Evolutionary conservation across 1,140 invertebrate species (phyloP).

Genomic region (Calephelis nemesis): DNA sequence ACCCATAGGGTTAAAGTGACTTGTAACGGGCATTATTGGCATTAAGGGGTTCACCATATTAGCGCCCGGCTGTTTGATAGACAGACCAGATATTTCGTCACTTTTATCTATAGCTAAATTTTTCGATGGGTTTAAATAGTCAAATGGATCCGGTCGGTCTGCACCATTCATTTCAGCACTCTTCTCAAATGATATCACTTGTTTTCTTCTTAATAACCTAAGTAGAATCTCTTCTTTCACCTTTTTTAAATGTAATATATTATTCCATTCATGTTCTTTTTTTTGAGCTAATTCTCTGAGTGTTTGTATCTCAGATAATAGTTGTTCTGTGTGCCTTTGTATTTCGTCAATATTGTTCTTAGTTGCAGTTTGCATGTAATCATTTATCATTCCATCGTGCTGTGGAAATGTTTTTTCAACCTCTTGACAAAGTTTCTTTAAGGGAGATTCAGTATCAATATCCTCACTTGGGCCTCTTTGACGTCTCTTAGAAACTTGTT

Average conservation of each 20-base stretch:
- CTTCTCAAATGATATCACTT: constrained; percentile 79
- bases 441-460: constrained; percentile 63
- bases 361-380: constrained; percentile 80
- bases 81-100: constrained; percentile 69
- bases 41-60: constrained; percentile 56
- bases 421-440: constrained; percentile 78
- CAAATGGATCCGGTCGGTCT: constrained; percentile 61
- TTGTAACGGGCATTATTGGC: constrained; percentile 58
- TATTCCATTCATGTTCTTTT: constrained; percentile 92
- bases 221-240: constrained; percentile 89
- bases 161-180: constrained; percentile 60
- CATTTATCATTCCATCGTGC: constrained; percentile 80
- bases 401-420: constrained; percentile 78
- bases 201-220: constrained; percentile 83
- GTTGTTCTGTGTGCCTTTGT: constrained; percentile 79
- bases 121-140: constrained; percentile 66
- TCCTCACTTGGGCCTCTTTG: constrained; percentile 61
- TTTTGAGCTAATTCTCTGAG: constrained; percentile 84
- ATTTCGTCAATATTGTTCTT: constrained; percentile 81
- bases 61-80: constrained; percentile 59
- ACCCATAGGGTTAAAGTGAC: constrained; percentile 63
- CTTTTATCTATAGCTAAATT: constrained; percentile 71
- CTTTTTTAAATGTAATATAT: constrained; percentile 87
- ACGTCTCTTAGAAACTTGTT: constrained; percentile 53
- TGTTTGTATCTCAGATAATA: constrained; percentile 82